phyloP scores from a whole-genome alignment of 2,888 invertebrate species.

The Crioceris asparagi region DNA sequence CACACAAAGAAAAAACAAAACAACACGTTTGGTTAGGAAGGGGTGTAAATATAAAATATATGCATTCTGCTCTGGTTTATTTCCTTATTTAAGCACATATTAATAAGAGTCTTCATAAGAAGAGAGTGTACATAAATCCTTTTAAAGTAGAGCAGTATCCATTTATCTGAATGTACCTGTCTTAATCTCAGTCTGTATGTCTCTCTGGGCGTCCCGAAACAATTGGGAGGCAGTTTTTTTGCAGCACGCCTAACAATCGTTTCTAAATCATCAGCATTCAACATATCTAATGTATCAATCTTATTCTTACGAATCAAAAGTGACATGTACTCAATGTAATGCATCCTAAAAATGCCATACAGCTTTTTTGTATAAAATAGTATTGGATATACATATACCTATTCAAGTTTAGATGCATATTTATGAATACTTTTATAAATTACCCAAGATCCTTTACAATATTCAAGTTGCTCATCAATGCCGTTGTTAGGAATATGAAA shows the following conservation, averaged over 20 bases:
- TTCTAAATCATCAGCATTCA: constrained; percentile 73
- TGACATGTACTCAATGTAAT: constrained; percentile 85
- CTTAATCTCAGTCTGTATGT: constrained; percentile 52
- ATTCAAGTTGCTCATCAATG: constrained; percentile 1
- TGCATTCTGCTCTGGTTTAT: too few species aligned
- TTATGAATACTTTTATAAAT: too few species aligned
- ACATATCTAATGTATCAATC: constrained; percentile 67
- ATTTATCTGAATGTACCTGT: too few species aligned
- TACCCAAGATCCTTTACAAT: too few species aligned
- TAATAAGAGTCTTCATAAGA: too few species aligned
- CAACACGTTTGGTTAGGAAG: background rate
- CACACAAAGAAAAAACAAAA: constrained; percentile 17
- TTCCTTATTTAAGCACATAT: too few species aligned
- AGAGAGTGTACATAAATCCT: too few species aligned
- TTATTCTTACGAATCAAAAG: constrained; percentile 57
- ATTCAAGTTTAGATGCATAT: too few species aligned
- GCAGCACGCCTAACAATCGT: constrained; percentile 67
- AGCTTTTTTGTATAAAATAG: background rate
- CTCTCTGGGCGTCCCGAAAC: constrained; percentile 60
- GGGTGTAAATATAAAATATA: too few species aligned
- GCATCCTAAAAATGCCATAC: constrained; percentile 53
- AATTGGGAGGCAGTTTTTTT: constrained; percentile 61
- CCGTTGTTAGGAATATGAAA: background rate
- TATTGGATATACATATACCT: too few species aligned
- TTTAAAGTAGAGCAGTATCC: too few species aligned